These are phyloP conservation scores for Oophaga sylvatica DNA, from an alignment of 2,797 vertebrate species.

Conservation along the genomic window DNA sequence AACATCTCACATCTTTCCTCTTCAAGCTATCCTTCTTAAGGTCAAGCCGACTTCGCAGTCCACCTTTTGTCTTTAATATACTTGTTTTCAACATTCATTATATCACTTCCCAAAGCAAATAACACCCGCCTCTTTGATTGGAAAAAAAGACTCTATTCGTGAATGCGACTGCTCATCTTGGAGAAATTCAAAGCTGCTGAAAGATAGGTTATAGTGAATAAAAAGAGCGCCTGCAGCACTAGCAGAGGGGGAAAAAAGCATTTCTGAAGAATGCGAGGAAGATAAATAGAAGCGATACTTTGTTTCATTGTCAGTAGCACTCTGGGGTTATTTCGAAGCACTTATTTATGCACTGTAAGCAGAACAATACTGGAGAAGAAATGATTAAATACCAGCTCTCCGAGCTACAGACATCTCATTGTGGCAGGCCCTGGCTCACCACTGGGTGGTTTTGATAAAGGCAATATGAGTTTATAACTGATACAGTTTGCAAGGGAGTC, in stretches of 20 bases:
- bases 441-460: conserved; percentile 98
- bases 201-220: conserved; percentile 84
- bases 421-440: conserved; percentile 90
- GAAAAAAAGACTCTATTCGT: conserved; percentile 77
- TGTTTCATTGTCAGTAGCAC: conserved; percentile 96
- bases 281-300: conserved; percentile 97
- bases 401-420: conserved; percentile 93
- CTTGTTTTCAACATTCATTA: conserved; percentile 61
- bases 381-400: conserved; percentile 98
- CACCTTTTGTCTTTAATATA: conserved; percentile 64
- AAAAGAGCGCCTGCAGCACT: conserved; percentile 84
- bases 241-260: conserved; percentile 70
- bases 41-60: conserved; percentile 67
- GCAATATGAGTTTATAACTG: conserved; percentile 98
- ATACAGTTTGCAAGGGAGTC: conserved; percentile 94
- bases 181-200: conserved; percentile 84
- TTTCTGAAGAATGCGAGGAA: conserved; percentile 84
- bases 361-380: conserved; percentile 95
- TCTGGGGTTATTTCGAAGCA: conserved; percentile 91
- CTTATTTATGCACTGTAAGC: conserved; percentile 99
- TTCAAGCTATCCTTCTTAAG: conserved; percentile 70
- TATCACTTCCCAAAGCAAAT: conserved; percentile 68
- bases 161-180: conserved; percentile 81
- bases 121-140: conserved; percentile 74
- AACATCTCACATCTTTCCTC: neutral